phyloP scores from a whole-genome alignment of 2,113 vertebrate genomes.

The Vicugna pacos region DNA sequence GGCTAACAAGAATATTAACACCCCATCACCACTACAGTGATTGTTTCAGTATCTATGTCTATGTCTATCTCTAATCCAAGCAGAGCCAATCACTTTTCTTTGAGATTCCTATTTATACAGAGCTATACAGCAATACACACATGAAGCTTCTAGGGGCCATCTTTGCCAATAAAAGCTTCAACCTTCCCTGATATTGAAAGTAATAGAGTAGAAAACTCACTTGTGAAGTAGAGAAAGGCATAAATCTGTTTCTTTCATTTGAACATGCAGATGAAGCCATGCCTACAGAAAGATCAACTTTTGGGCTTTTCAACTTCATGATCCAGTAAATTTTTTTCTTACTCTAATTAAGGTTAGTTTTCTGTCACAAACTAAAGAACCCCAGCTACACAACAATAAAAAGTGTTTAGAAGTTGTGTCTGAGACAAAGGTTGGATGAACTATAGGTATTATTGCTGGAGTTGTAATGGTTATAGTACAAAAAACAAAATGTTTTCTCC shows the following conservation, averaged over 20 bases:
- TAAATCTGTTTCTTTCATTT: not conserved
- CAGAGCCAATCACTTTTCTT: not conserved
- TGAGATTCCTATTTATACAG: not conserved
- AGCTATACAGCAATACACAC: not conserved
- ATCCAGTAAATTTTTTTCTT: not conserved
- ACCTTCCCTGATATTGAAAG: not conserved
- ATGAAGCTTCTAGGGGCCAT: not conserved
- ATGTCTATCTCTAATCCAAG: not conserved
- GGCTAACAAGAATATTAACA: not conserved
- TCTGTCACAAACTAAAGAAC: not conserved
- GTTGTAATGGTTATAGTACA: not conserved
- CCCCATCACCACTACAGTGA: not conserved
- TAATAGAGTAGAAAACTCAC: not conserved
- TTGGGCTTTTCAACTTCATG: not conserved
- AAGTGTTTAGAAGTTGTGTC: not conserved
- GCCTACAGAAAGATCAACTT: not conserved
- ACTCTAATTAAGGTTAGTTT: not conserved
- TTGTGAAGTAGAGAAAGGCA: not conserved
- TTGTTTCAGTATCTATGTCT: not conserved
- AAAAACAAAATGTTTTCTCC: not conserved
- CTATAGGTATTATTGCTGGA: not conserved
- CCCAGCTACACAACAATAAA: not conserved
- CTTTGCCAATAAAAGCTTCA: not conserved
- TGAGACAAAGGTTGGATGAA: not conserved
- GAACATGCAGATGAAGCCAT: not conserved